phyloP scores from a whole-genome alignment of 1,140 invertebrate species.

The Drosophila takahashii region DNA sequence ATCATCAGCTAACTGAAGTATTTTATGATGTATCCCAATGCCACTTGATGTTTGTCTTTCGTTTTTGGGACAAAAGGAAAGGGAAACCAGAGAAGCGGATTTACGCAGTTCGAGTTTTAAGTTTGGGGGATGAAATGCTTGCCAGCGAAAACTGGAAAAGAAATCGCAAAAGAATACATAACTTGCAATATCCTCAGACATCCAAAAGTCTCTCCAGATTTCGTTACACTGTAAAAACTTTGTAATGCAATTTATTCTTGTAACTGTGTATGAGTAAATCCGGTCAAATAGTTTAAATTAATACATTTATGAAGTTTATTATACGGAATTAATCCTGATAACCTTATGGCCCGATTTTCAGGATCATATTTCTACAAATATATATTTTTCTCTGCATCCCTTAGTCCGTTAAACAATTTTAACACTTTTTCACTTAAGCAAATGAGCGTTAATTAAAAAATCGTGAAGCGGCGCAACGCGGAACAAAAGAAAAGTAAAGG shows the following conservation, averaged over 20 bases:
- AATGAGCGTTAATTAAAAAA: constrained; percentile 76
- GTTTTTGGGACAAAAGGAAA: constrained; percentile 6
- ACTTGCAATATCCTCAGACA: not conserved
- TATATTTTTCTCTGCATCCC: constrained; percentile 2
- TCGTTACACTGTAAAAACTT: not conserved
- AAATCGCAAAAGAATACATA: constrained; percentile 19
- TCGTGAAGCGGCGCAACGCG: constrained; percentile 50
- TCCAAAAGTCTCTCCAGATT: not conserved
- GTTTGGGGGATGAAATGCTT: constrained; percentile 9
- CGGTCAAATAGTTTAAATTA: not conserved
- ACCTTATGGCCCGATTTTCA: not conserved
- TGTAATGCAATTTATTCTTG: not conserved
- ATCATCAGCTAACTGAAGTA: constrained; percentile 57
- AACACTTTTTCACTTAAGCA: constrained; percentile 44
- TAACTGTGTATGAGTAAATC: not conserved
- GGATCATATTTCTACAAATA: not conserved
- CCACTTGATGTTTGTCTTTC: constrained; percentile 72
- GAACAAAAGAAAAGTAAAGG: constrained; percentile 37
- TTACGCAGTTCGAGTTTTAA: constrained; percentile 5
- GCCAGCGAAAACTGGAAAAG: not conserved
- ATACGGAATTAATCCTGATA: too few relatives aligned
- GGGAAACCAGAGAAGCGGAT: constrained; percentile 10
- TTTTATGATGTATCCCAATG: constrained; percentile 62
- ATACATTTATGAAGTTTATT: too few relatives aligned
- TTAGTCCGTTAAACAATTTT: constrained; percentile 16